phyloP scores from a whole-genome alignment of 2,797 vertebrate genomes.

The Dicrostonyx torquatus region DNA sequence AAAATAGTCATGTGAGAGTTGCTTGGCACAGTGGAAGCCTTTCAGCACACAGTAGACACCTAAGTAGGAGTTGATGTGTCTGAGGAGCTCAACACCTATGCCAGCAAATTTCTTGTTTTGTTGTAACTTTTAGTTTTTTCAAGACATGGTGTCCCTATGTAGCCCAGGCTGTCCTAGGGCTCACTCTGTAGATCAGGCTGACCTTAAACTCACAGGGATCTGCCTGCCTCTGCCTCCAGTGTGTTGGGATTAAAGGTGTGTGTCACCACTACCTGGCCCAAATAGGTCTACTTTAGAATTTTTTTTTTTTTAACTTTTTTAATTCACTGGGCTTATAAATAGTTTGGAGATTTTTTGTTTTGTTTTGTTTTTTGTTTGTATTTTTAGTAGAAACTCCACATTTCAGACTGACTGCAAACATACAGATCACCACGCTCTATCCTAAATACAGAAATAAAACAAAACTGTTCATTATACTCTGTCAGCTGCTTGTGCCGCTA shows the following conservation, averaged over 20 bases:
- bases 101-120: conserved; percentile 40
- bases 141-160: background rate
- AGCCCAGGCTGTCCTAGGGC: background rate
- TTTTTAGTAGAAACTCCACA: background rate
- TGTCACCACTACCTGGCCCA: background rate
- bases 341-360: background rate
- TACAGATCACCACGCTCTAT: background rate
- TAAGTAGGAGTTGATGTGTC: conserved; percentile 10
- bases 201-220: background rate
- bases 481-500: background rate
- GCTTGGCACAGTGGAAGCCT: conserved; percentile 16
- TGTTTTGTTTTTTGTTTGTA: background rate
- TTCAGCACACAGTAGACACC: conserved; percentile 26
- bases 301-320: conserved; percentile 40
- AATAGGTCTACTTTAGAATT: conserved; percentile 28
- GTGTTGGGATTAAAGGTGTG: background rate
- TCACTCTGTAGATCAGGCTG: background rate
- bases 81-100: conserved; percentile 3
- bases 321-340: conserved; percentile 32
- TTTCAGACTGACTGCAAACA: background rate
- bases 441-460: conserved; percentile 44
- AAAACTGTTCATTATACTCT: conserved; percentile 38
- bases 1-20: conserved; percentile 2
- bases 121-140: background rate
- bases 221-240: background rate